Percentiles rank a stretch among this genome's conserved stretches.
Conservation (phyloP, 2,797 vertebrate species). For the Pangasius sanitwongsei region DNA sequence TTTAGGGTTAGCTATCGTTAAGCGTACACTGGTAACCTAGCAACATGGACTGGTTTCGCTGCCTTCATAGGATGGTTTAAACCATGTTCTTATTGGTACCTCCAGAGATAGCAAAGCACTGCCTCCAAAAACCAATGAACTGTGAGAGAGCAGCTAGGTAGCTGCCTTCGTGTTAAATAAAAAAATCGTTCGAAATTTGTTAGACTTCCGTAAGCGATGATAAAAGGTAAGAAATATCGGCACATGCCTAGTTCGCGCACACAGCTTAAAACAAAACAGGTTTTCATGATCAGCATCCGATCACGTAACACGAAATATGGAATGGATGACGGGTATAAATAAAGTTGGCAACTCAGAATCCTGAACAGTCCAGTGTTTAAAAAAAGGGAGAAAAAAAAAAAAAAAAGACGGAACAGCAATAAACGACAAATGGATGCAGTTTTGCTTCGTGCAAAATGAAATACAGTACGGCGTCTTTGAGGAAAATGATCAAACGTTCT, state of each 20-base stretch:
- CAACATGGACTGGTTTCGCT: not conserved
- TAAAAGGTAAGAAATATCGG: not conserved
- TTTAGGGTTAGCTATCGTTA: too few relatives aligned
- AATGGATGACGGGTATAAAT: not conserved
- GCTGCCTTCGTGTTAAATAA: not conserved
- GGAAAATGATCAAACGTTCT: not conserved
- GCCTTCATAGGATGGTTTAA: not conserved
- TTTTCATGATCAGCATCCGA: not conserved
- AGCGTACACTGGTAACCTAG: not conserved
- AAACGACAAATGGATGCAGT: slow-evolving; percentile 6
- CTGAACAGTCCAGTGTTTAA: not conserved
- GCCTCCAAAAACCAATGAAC: not conserved
- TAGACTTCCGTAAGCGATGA: not conserved
- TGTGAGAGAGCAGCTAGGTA: not conserved
- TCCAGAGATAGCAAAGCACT: too few relatives aligned
- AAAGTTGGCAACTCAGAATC: slow-evolving; percentile 24
- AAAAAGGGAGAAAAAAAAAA: not conserved
- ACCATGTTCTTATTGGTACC: too few relatives aligned
- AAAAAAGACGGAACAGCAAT: not conserved
- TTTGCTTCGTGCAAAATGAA: slow-evolving; percentile 17
- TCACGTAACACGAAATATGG: not conserved
- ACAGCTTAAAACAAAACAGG: not conserved
- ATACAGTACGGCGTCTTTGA: not conserved
- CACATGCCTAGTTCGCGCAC: not conserved
- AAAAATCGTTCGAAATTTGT: too few relatives aligned